phyloP scores from a whole-genome alignment of 2,888 invertebrate species.

The Apeira syringaria region DNA sequence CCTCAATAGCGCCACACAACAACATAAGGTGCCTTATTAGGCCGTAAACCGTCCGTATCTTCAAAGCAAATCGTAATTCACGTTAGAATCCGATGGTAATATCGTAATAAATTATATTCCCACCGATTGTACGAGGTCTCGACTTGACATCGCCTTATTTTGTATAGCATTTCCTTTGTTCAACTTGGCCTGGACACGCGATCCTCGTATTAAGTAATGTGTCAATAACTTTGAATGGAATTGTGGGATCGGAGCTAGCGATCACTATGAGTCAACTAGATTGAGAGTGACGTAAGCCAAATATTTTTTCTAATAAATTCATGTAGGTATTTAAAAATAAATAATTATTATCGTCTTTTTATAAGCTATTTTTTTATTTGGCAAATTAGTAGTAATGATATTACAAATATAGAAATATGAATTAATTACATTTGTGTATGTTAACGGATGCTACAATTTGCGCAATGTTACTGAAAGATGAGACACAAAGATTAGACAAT shows the following conservation, averaged over 20 bases:
- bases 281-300: no score
- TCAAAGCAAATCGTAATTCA: slow-evolving; percentile 19
- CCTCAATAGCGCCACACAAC: neutral
- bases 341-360: no score
- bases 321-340: no score
- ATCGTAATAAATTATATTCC: slow-evolving; percentile 27
- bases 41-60: slow-evolving; percentile 16
- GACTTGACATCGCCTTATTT: slow-evolving; percentile 47
- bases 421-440: no score
- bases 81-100: slow-evolving; percentile 19
- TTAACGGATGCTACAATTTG: no score
- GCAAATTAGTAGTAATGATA: no score
- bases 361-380: no score
- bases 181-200: slow-evolving; percentile 49
- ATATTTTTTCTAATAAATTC: no score
- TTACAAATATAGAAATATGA: no score
- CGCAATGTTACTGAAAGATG: no score
- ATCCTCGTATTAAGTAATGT: slow-evolving; percentile 60
- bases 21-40: slow-evolving; percentile 8
- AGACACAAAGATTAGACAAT: no score
- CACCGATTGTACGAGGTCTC: slow-evolving; percentile 31
- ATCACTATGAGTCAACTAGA: neutral
- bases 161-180: slow-evolving; percentile 53
- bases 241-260: slow-evolving; percentile 10
- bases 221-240: slow-evolving; percentile 53